Percentiles rank a stretch among this genome's conserved stretches.
Conservation (phyloP, 2,797 vertebrate genomes). For the Ptychobarbus kaznakovi region DNA sequence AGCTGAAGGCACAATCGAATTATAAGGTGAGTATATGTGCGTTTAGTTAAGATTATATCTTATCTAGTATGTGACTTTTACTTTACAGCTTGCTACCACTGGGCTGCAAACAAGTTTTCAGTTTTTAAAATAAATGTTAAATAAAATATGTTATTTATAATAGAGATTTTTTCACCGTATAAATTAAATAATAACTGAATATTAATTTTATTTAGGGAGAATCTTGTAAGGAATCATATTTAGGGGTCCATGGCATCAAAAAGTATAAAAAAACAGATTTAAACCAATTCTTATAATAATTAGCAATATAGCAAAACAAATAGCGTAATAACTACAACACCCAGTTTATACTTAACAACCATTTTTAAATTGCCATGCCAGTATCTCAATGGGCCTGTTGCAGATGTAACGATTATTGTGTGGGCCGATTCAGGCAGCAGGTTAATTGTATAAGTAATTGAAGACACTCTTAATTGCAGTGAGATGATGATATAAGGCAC, state of each 20-base stretch:
- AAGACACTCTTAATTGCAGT: slow-evolving; percentile 79
- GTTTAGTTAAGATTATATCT: neutral
- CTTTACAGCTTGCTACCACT: neutral
- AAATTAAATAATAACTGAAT: neutral
- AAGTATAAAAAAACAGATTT: neutral
- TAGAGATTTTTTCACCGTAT: neutral
- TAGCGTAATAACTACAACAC: neutral
- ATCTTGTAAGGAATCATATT: neutral
- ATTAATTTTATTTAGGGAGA: neutral
- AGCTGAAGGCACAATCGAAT: slow-evolving; percentile 63
- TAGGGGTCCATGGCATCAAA: neutral
- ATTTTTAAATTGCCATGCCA: slow-evolving; percentile 46
- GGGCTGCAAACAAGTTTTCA: neutral
- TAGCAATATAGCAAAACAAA: neutral
- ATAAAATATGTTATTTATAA: neutral
- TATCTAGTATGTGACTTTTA: neutral
- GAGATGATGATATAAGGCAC: slow-evolving; percentile 72
- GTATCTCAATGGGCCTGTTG: slow-evolving; percentile 67
- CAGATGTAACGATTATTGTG: slow-evolving; percentile 65
- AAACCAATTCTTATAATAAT: neutral
- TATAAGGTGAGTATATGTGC: slow-evolving; percentile 78
- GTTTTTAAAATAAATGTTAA: neutral
- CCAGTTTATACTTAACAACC: neutral
- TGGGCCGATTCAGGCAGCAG: slow-evolving; percentile 70
- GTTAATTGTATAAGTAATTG: slow-evolving; percentile 78